phyloP scores from a whole-genome alignment of 92 coral and sea anemone species.

The Galaxea fascicularis region DNA sequence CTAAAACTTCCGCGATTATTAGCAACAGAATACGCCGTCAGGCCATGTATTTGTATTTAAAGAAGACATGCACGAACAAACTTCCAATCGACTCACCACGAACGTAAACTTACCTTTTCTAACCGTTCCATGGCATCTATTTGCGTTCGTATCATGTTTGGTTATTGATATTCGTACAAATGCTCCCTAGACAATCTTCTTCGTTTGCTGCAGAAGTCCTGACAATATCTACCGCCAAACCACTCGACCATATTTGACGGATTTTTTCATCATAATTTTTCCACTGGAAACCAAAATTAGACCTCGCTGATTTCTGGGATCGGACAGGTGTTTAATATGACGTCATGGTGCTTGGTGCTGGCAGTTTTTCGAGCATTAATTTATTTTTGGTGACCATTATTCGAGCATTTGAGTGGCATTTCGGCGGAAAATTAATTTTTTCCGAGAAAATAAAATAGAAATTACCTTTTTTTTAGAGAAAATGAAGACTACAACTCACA shows the following conservation, averaged over 20 bases:
- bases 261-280: neutral
- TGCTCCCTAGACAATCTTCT: neutral
- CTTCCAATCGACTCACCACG: neutral
- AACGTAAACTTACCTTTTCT: conserved; percentile 67
- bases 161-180: neutral
- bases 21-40: neutral
- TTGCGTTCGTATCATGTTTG: conserved; percentile 73
- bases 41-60: too few species aligned
- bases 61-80: neutral
- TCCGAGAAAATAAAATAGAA: too few species aligned
- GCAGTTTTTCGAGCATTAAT: too few species aligned
- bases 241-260: neutral
- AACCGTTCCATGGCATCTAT: conserved; percentile 56
- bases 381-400: too few species aligned
- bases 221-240: neutral
- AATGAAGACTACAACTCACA: too few species aligned
- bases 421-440: too few species aligned
- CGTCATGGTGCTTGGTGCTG: neutral
- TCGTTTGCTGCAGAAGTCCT: neutral
- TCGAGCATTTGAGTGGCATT: too few species aligned
- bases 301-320: conserved; percentile 27
- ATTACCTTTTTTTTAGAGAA: too few species aligned
- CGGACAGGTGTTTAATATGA: conserved; percentile 20
- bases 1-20: neutral
- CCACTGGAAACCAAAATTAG: neutral